These are phyloP conservation scores for Tachypleus tridentatus DNA, from an alignment of 1,140 invertebrate species.

Conservation along the genomic window DNA sequence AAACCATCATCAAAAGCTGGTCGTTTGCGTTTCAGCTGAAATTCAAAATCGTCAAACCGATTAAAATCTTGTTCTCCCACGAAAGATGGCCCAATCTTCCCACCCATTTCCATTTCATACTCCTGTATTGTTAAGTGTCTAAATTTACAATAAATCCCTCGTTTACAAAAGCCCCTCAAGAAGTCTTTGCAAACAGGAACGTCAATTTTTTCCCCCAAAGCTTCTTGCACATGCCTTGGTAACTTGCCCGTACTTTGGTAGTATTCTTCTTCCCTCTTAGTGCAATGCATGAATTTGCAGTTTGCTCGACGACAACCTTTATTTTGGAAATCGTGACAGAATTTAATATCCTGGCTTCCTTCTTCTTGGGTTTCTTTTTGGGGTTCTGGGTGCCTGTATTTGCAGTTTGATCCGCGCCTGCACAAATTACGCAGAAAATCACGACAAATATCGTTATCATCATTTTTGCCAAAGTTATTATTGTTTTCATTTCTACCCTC, in stretches of 20 bases:
- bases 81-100: too few species aligned
- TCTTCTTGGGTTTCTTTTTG: conserved; percentile 34
- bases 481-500: too few species aligned
- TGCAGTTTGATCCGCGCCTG: conserved; percentile 60
- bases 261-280: conserved; percentile 59
- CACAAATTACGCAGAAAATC: conserved; percentile 53
- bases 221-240: conserved; percentile 43
- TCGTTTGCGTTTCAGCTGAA: too few species aligned
- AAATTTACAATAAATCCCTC: conserved; percentile 42
- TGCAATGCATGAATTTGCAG: conserved; percentile 64
- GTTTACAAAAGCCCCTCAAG: conserved; percentile 54
- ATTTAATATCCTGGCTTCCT: conserved; percentile 38
- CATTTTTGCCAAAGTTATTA: too few species aligned
- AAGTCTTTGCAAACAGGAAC: conserved; percentile 61
- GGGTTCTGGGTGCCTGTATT: conserved; percentile 51
- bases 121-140: conserved; percentile 37
- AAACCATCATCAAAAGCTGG: too few species aligned
- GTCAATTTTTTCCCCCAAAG: conserved; percentile 3
- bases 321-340: conserved; percentile 77
- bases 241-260: conserved; percentile 54
- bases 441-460: conserved; percentile 33
- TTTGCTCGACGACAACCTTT: conserved; percentile 48
- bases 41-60: conserved; percentile 12
- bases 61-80: neutral
- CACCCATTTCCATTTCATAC: conserved; percentile 23